These are phyloP conservation scores for Lasioglossum villosulum DNA, from an alignment of 2,888 invertebrate species.

Conservation along the genomic window DNA sequence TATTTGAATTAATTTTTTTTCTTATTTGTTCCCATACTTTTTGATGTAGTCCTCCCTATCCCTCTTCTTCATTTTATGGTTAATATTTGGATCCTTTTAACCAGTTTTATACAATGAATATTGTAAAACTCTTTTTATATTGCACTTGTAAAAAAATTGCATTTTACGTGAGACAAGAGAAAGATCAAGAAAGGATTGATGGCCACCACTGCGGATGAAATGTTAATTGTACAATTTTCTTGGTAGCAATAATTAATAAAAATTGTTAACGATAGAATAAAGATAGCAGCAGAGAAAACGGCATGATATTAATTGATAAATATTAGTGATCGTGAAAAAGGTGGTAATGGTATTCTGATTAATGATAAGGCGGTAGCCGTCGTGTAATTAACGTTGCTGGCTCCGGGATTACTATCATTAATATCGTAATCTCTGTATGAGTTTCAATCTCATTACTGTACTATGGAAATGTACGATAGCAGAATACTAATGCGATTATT, in stretches of 20 bases:
- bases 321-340: neutral
- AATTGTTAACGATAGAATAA: neutral
- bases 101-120: too few species aligned
- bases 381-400: neutral
- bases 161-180: neutral
- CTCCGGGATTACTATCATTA: neutral
- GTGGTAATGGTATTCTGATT: neutral
- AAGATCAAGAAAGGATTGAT: neutral
- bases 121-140: too few species aligned
- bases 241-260: neutral
- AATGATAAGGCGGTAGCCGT: neutral
- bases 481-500: neutral
- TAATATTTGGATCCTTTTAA: too few species aligned
- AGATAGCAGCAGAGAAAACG: neutral
- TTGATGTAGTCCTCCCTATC: too few species aligned
- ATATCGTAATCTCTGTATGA: neutral
- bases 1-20: too few species aligned
- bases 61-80: too few species aligned
- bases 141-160: too few species aligned
- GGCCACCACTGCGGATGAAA: neutral
- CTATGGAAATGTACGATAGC: neutral
- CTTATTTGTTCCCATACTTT: too few species aligned
- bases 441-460: neutral
- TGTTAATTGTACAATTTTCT: neutral
- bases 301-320: neutral